phyloP scores from a whole-genome alignment of 2,113 vertebrate genomes.

The Centropristis striata region DNA sequence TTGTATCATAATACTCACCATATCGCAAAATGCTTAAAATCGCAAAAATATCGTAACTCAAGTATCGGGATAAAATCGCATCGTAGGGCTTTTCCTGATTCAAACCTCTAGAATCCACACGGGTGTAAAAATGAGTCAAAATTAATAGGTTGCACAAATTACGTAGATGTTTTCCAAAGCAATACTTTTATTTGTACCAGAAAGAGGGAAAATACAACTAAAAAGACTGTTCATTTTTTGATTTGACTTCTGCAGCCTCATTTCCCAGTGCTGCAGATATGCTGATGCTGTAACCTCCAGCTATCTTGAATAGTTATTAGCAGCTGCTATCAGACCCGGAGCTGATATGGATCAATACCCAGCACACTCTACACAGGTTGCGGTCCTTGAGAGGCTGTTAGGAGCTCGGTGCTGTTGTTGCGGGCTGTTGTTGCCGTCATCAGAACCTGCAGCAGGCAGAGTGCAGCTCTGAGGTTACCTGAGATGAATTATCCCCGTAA shows the following conservation, averaged over 20 bases:
- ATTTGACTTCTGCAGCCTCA: background rate
- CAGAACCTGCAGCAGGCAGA: slow-evolving; percentile 25
- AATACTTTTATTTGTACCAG: no score
- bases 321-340: background rate
- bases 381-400: slow-evolving; percentile 10
- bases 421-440: slow-evolving; percentile 10
- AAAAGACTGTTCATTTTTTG: no score
- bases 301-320: background rate
- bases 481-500: slow-evolving; percentile 43
- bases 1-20: no score
- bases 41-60: no score
- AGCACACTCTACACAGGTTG: slow-evolving; percentile 2
- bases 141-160: no score
- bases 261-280: background rate
- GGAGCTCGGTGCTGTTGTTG: slow-evolving; percentile 12
- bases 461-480: slow-evolving; percentile 39
- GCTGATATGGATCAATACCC: slow-evolving; percentile 8
- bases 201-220: background rate
- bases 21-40: no score
- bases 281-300: background rate
- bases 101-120: no score
- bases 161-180: no score
- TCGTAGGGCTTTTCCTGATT: no score
- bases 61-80: no score
- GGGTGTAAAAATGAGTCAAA: no score